These are phyloP conservation scores for Hiodon tergisus DNA, from an alignment of 2,113 vertebrate species.

Conservation along the genomic window DNA sequence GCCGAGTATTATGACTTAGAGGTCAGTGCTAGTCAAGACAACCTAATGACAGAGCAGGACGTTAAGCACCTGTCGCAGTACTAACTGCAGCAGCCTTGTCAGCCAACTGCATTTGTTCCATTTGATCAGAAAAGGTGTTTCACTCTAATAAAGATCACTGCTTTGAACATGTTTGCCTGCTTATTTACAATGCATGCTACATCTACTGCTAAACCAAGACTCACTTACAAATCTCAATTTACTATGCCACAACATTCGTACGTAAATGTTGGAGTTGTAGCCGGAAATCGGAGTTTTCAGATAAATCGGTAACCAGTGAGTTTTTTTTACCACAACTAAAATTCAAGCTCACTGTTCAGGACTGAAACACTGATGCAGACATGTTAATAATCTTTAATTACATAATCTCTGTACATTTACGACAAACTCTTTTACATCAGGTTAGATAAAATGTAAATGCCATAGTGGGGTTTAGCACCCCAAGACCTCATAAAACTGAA, in stretches of 20 bases:
- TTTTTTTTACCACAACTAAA: no score
- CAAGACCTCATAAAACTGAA: slow-evolving; percentile 19
- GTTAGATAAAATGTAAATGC: slow-evolving; percentile 36
- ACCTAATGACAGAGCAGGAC: slow-evolving; percentile 65
- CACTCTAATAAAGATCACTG: slow-evolving; percentile 49
- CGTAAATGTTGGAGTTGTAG: no score
- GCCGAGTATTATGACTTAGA: slow-evolving; percentile 69
- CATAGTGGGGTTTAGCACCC: slow-evolving; percentile 17
- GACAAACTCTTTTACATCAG: slow-evolving; percentile 55
- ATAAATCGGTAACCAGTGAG: no score
- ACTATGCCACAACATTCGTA: no score
- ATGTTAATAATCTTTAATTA: slow-evolving; percentile 61
- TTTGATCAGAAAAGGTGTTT: slow-evolving; percentile 57
- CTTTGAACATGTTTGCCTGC: slow-evolving; percentile 32
- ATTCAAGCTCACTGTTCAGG: neutral
- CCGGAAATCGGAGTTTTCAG: no score
- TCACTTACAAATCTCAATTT: no score
- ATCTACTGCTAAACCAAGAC: neutral
- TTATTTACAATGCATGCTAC: neutral
- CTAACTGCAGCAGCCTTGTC: slow-evolving; percentile 42
- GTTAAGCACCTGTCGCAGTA: slow-evolving; percentile 61
- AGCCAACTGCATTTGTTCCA: slow-evolving; percentile 35
- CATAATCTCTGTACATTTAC: slow-evolving; percentile 64
- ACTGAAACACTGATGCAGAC: neutral
- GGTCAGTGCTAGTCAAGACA: slow-evolving; percentile 72